phyloP scores from a whole-genome alignment of 2,797 vertebrate genomes.

The Brotula barbata region DNA sequence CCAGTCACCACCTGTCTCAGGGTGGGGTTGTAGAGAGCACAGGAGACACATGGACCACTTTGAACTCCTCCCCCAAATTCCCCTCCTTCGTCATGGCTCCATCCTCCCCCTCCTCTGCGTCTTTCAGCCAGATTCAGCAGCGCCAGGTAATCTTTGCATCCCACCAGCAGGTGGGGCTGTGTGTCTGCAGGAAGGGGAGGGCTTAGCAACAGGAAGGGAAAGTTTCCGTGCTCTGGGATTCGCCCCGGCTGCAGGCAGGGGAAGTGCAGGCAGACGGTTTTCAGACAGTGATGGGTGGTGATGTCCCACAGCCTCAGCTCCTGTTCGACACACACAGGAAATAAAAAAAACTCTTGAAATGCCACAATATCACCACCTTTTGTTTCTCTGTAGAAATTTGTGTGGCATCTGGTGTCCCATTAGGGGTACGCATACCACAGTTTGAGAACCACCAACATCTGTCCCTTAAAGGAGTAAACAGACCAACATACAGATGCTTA shows the following conservation, averaged over 20 bases:
- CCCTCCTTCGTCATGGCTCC: slow-evolving; percentile 7
- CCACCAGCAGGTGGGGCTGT: slow-evolving; percentile 57
- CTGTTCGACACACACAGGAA: slow-evolving; percentile 26
- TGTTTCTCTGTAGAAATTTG: too few species aligned
- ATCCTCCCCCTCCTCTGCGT: slow-evolving; percentile 21
- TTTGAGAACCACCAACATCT: too few species aligned
- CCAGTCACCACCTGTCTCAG: slow-evolving; percentile 72
- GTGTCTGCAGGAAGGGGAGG: slow-evolving; percentile 42
- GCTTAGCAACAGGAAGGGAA: slow-evolving; percentile 67
- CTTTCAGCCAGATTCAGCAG: slow-evolving; percentile 51
- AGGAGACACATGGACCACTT: slow-evolving; percentile 31
- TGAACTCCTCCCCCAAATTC: slow-evolving; percentile 1
- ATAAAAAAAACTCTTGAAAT: too few species aligned
- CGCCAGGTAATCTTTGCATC: slow-evolving; percentile 68
- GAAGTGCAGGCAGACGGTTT: slow-evolving; percentile 64
- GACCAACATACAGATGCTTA: too few species aligned
- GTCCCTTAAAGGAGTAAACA: too few species aligned
- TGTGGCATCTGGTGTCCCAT: too few species aligned
- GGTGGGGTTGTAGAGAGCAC: slow-evolving; percentile 60
- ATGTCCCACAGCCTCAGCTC: slow-evolving; percentile 76
- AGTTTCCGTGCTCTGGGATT: slow-evolving; percentile 66
- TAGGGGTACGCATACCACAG: too few species aligned
- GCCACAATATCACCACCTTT: too few species aligned
- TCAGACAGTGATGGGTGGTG: slow-evolving; percentile 66
- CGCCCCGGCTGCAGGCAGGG: slow-evolving; percentile 54